Evolutionary conservation across 1,140 invertebrate species (phyloP), one percentile per base, ranked within the genome.

Genomic region (Meloidogyne exigua): DNA sequence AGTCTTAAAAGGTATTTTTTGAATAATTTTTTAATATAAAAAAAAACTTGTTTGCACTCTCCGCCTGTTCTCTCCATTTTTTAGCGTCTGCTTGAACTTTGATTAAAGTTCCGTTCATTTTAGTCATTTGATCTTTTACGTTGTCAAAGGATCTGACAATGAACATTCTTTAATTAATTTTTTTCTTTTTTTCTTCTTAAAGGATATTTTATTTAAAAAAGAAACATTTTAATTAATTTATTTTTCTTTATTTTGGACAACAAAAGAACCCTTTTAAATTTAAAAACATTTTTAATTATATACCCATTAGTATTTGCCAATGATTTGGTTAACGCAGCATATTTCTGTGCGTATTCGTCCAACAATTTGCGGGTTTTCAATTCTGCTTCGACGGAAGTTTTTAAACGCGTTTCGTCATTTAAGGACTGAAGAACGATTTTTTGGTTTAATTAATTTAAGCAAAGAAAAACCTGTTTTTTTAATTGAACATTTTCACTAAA

Each of bases 61-160:
- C 73, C 12, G 79, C 68, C 28, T 76, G 28, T 25, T 68, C 57
- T 36, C 67, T 76, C 67, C 70, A 79, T 36, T 79, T 81, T n/a
- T 62, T 67, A 36, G 75, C 49, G 26, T 83, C 81, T 13, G 69
- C 68, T 26, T 82, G 66, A 49, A 82, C 42, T 66, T 78, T 81
- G 21, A 82, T 82, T 49, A 82, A 32, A 15, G 81, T 81, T 15
- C 68, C 66, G 26, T 82, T 82, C 81, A 82, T 82, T 80, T 84
- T 81, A 57, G 26, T 49, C 81, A 82, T 83, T 63, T 82, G 75
- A 13, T 63, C 79, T 36, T 78, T 80, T 39, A 79, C 75, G 15
- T 69, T 70, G 18, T 82, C 82, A 65, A 82, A 82, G 11, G 81
- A 76, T 42, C 72, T 68, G 18, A 57, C n/a, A 57, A 57, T n/a